A percentile compares a stretch with the other conserved stretches of the same genome.
These are phyloP conservation scores for Trachelus iudaicus DNA, from an alignment of 2,888 invertebrate species.

Conservation along the genomic window DNA sequence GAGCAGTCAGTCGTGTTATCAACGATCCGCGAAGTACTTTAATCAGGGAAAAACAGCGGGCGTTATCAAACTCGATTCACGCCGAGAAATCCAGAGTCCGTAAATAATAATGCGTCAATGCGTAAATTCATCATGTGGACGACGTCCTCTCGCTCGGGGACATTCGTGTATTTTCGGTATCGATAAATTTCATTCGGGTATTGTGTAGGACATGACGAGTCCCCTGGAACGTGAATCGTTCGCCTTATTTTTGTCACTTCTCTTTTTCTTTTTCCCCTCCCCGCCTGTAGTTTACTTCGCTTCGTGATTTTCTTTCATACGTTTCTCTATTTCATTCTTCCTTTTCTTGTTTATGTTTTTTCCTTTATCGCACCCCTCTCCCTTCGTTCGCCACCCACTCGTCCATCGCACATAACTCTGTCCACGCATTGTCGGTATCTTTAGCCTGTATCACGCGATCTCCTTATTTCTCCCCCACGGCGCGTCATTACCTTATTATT, in stretches of 20 bases:
- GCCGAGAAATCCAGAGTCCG: background rate
- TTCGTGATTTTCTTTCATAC: constrained; percentile 18
- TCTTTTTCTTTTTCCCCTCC: background rate
- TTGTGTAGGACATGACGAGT: background rate
- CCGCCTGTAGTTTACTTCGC: background rate
- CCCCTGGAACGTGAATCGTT: background rate
- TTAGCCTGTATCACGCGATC: constrained; percentile 17
- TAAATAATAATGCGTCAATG: background rate
- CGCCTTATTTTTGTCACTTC: background rate
- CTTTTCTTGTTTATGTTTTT: background rate
- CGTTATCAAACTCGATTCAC: constrained; percentile 14
- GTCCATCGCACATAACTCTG: constrained; percentile 28
- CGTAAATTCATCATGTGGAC: background rate
- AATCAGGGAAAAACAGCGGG: constrained; percentile 28
- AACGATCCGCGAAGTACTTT: constrained; percentile 42
- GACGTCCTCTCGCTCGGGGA: background rate
- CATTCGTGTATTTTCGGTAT: background rate
- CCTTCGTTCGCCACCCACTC: background rate
- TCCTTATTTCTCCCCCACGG: background rate
- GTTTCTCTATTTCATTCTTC: background rate
- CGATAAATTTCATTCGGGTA: background rate
- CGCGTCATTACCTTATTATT: background rate
- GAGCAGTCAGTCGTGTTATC: constrained; percentile 26
- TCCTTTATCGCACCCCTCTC: background rate
- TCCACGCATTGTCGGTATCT: constrained; percentile 17